Evolutionary conservation across 2,113 vertebrate genomes (phyloP), one percentile per base, ranked within the genome.

Genomic region (Gymnocephalus cernua): DNA sequence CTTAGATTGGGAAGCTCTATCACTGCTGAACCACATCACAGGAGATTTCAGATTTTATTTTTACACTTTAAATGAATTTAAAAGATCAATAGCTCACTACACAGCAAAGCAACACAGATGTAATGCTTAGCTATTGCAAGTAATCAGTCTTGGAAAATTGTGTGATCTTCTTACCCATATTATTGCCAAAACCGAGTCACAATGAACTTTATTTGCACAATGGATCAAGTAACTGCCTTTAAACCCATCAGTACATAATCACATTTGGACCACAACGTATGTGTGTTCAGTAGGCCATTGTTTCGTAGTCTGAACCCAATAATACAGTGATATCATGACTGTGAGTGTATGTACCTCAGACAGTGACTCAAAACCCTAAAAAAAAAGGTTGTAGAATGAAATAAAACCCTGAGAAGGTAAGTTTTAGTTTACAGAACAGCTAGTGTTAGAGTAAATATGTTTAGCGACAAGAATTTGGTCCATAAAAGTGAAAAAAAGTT

Each of bases 221-320:
- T 56, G 35, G 35, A 54, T 75, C 12, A 3, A 18, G 38, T 51
- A 27, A 14, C 23, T 21, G 21, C 27, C 19, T 59, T 65, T 59
- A 27, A 65, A 63, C 62, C 12, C 16, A 9, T 57, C 11, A 61
- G 25, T 19, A 23, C 27, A 18, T 61, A 10, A 77, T 62, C 62
- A 25, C 21, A 59, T 50, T 57, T 64, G 53, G 18, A 69, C 14
- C 7, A n/a, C 59, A 63, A 8, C 29, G 4, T 23, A 11, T 29
- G 21, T 35, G 27, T 47, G 23, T 61, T 71, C 32, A 74, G 50
- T 6, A 58, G 41, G 32, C 50, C 50, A 35, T 58, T 77, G 66
- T 72, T 76, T 35, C 6, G 32, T 27, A 2, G 32, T 15, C 27
- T 38, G 3, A 70, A 11, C 1, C 11, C 29, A 73, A 53, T 57